Base-by-base conservation (phyloP, 2,113 vertebrate species). In the Lagopus leucura region DNA sequence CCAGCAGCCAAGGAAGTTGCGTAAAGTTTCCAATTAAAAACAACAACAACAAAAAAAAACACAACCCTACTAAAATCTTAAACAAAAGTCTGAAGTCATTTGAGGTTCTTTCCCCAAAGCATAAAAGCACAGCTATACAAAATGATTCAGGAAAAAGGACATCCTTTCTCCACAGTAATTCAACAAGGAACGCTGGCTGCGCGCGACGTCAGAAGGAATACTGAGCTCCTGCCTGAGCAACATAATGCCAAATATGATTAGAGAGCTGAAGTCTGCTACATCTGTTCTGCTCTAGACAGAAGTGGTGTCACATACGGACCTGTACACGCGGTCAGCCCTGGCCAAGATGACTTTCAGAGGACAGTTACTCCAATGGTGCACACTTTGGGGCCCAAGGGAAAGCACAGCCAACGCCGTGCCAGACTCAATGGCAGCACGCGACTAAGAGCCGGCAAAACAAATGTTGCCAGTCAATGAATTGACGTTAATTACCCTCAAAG, bases 91-190 rank as follows among this genome's bases (percentile, higher is more conserved):
- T 89, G 81, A 96, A 96, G 96, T 91, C 94, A 91, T 88, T 96
- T 97, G 77, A 96, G 89, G 66, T 97, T 95, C 93, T 96, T 97
- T 96, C 95, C 88, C 88, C 93, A 58, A 75, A 91, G 92, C 38
- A 55, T 50, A 78, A 82, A 82, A 93, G 92, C 86, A 38, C 79
- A 19, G 58, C 89, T 86, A 50, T 50, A 60, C 93, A 94, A 97
- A 97, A 91, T 93, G 86, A 92, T 71, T 83, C 38, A 89, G 71
- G 95, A 96, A 92, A 92, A 94, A 92, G 95, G 93, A 92, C 86
- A 86, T 94, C 93, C 88, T 93, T 92, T 91, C 45, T 66, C 65
- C 93, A 79, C 13, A 13, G 85, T 91, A 86, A 65, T 73, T 38
- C 81, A 73, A 89, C 92, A 76, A 67, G 82, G 93, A 97, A 95